A percentile compares a stretch with the other conserved stretches of the same genome.
Conservation (phyloP, 2,113 vertebrate genomes). For the Microcebus jonahi region DNA sequence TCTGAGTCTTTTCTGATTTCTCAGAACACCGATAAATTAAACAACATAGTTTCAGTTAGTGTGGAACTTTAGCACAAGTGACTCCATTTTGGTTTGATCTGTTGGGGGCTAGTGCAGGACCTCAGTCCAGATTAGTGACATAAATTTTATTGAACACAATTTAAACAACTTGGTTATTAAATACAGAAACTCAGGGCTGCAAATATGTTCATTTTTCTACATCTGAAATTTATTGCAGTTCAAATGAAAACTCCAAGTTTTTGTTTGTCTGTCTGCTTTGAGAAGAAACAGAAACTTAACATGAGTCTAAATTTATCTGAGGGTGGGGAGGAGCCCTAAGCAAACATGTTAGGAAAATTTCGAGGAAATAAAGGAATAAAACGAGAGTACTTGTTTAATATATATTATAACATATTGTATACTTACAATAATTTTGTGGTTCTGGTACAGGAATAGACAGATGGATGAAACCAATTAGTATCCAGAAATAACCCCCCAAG, state of each 20-base stretch:
- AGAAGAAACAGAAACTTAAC: not conserved
- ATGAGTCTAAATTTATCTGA: conserved; percentile 24
- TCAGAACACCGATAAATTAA: not conserved
- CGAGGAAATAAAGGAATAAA: conserved; percentile 28
- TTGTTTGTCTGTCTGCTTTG: not conserved
- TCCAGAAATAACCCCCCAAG: not conserved
- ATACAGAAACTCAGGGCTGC: not conserved
- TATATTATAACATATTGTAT: not conserved
- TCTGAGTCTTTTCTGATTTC: not conserved
- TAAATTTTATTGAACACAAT: not conserved
- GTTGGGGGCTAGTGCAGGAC: not conserved
- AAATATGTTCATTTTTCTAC: not conserved
- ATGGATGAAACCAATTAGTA: not conserved
- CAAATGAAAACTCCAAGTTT: not conserved
- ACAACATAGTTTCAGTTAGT: not conserved
- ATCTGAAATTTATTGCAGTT: not conserved
- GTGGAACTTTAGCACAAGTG: not conserved
- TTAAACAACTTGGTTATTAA: not conserved
- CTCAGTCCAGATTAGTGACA: not conserved
- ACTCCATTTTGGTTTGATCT: not conserved
- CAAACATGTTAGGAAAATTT: not conserved
- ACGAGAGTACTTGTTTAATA: not conserved
- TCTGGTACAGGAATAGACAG: not conserved
- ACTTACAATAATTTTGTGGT: not conserved
- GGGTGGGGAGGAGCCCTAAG: not conserved